Base-by-base conservation (phyloP, 2,888 invertebrate species). In the Chironomus riparius region DNA sequence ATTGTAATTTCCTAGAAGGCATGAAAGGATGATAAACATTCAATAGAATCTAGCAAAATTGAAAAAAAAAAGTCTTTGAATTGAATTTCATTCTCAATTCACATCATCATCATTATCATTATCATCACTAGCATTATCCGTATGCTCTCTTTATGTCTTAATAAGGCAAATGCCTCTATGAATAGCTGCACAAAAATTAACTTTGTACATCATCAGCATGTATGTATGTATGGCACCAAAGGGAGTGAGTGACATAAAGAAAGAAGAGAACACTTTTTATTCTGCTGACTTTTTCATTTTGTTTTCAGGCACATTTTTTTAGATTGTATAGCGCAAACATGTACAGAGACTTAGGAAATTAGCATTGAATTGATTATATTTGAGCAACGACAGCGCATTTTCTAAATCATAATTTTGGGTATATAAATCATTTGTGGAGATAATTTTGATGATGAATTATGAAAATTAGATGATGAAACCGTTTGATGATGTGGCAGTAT, bases 141-240 rank as follows among this genome's bases (percentile, higher is more conserved):
- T 15, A 15, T 56, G 68, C 68, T 69, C 68, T n/a, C 28, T 68
- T 68, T 38, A 68, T 68, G n/a, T 68, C 68, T 68, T 47, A 70
- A 48, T 70, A 47, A 65, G 65, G 13, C 4, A 21, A 22, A 65
- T 65, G 65, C 65, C 22, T 65, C 4, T 38, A 38, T 18, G 56
- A 56, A 15, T 56, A 15, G 56, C 18, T 18, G 38, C 15, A 56
- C 56, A 56, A 15, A 56, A 56, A 56, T 56, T 56, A 56, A 56
- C 56, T 56, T 56, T 56, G 56, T 56, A 56, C 56, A 56, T 56
- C 56, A 56, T 56, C 56, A 56, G 56, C 56, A 56, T 18, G 18
- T 56, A 56, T 18, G 18, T 56, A 56, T 18, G 18, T 56, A 56
- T 56, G 15, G 38, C 38, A 38, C 38, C 38, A 38, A 38, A 38